Conservation (phyloP, 2,113 vertebrate genomes). For the Ceyx margarethae region DNA sequence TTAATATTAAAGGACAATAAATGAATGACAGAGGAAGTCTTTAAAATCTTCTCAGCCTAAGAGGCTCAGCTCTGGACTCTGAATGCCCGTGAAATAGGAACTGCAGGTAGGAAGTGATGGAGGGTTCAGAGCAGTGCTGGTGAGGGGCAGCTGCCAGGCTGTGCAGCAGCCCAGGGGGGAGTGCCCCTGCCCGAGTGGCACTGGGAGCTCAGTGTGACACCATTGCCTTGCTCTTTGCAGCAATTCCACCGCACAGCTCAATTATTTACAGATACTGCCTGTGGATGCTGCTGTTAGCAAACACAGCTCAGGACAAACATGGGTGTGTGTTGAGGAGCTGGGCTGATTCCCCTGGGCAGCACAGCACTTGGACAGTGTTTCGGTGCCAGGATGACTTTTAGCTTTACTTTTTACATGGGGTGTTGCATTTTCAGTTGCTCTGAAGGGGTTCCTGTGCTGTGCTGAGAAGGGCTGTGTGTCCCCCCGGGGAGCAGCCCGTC, state of each 20-base stretch:
- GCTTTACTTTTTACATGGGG: neutral
- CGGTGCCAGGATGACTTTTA: neutral
- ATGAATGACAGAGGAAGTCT: constrained; percentile 36
- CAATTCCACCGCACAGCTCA: neutral
- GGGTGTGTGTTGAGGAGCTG: neutral
- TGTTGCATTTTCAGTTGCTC: neutral
- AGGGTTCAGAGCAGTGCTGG: neutral
- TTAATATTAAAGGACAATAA: constrained; percentile 58
- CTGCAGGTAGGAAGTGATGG: neutral
- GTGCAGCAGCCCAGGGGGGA: no score
- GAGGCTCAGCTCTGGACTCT: neutral
- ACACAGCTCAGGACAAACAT: neutral
- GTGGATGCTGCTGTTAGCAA: neutral
- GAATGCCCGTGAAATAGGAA: constrained; percentile 49
- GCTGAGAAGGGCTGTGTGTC: neutral
- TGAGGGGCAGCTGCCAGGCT: neutral
- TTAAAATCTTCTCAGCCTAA: constrained; percentile 16
- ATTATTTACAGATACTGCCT: neutral
- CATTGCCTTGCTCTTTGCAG: no score
- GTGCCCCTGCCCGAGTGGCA: no score
- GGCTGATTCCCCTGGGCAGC: neutral
- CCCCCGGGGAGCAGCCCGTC: no score
- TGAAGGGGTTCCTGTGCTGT: neutral
- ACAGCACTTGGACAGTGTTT: neutral
- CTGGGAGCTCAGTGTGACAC: no score